phyloP scores from a whole-genome alignment of 1,140 invertebrate species.

The Panagrolaimus sp. region DNA sequence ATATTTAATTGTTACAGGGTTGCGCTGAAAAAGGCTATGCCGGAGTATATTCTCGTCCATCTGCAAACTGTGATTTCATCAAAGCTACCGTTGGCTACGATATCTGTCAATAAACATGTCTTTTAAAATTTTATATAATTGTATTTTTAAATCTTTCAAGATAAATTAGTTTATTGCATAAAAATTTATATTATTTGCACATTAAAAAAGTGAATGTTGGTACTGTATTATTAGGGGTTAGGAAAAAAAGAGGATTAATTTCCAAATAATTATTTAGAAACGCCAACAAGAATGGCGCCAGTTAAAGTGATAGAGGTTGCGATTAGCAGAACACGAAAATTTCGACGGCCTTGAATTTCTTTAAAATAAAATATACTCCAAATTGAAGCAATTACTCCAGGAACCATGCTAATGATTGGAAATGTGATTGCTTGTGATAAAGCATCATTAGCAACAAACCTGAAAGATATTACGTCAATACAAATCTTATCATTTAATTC shows the following conservation, averaged over 20 bases:
- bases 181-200: too few relatives aligned
- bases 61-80: conserved; percentile 59
- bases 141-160: too few relatives aligned
- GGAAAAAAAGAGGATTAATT: too few relatives aligned
- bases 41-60: conserved; percentile 42
- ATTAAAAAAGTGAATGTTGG: too few relatives aligned
- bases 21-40: conserved; percentile 24
- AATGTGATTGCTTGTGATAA: conserved; percentile 61
- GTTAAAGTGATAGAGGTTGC: conserved; percentile 33
- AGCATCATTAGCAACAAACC: conserved; percentile 60
- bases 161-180: too few relatives aligned
- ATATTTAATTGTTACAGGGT: too few relatives aligned
- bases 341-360: conserved; percentile 33
- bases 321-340: conserved; percentile 26
- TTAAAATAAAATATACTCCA: conserved; percentile 51
- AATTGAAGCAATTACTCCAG: conserved; percentile 33
- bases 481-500: too few relatives aligned
- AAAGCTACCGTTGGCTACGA: conserved; percentile 64
- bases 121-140: too few relatives aligned
- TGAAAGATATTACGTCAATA: conserved; percentile 15
- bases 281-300: conserved; percentile 36
- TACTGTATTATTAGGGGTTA: too few relatives aligned
- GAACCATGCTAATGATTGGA: conserved; percentile 57
- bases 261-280: conserved; percentile 33
- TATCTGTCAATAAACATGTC: neutral